These are phyloP conservation scores for Andricus quercusramuli DNA, from an alignment of 2,888 invertebrate species.

Conservation along the genomic window DNA sequence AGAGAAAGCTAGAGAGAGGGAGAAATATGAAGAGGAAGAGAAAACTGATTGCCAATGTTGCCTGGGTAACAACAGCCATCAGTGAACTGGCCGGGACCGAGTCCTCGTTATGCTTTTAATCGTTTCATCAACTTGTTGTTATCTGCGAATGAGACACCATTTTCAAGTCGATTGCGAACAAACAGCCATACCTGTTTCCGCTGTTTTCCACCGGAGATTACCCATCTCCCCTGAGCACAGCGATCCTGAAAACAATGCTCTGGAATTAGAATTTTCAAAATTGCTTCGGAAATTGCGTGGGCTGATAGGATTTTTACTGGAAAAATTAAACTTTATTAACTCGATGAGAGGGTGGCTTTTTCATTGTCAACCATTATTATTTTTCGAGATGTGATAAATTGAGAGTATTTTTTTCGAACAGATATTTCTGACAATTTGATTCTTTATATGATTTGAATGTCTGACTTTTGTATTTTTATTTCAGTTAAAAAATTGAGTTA, in stretches of 20 bases:
- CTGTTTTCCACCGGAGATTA: constrained; percentile 20
- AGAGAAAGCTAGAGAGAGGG: background rate
- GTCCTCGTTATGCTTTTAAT: constrained; percentile 75
- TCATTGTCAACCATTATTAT: background rate
- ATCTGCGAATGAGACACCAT: constrained; percentile 67
- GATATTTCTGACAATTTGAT: background rate
- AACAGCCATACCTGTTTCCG: background rate
- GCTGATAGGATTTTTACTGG: constrained; percentile 20
- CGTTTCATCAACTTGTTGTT: constrained; percentile 77
- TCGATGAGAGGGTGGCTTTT: background rate
- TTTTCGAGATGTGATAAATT: background rate
- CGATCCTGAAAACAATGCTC: constrained; percentile 24
- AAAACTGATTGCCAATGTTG: constrained; percentile 47
- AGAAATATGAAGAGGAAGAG: constrained; percentile 9
- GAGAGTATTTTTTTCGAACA: background rate
- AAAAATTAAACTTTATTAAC: constrained; percentile 24
- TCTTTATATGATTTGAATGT: too few relatives aligned
- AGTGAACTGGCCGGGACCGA: constrained; percentile 58
- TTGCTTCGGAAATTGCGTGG: constrained; percentile 31
- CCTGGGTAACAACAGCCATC: constrained; percentile 69
- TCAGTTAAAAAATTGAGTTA: too few relatives aligned
- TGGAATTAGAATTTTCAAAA: constrained; percentile 27
- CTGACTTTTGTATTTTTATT: too few relatives aligned
- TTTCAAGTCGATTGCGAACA: constrained; percentile 52
- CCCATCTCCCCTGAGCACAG: constrained; percentile 20